These are phyloP conservation scores for Drosophila austrosaltans DNA, from an alignment of 2,888 invertebrate genomes.

Conservation along the genomic window DNA sequence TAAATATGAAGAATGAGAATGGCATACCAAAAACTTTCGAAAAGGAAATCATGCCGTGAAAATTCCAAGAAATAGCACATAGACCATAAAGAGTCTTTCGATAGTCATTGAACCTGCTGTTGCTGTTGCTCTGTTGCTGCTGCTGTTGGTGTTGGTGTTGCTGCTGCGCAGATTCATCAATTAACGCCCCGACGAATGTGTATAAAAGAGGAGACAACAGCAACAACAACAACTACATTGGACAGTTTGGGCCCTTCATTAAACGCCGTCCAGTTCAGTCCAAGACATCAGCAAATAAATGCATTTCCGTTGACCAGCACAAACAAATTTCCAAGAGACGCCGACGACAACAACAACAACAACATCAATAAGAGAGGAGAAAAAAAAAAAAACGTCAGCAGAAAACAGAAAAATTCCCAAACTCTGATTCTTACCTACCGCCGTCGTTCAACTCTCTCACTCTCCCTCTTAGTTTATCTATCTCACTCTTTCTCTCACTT, in stretches of 20 bases:
- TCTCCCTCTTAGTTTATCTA: neutral
- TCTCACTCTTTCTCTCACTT: neutral
- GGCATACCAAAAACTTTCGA: constrained; percentile 22
- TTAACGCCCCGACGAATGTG: constrained; percentile 67
- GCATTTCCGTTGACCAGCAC: constrained; percentile 76
- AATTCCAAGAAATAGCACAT: constrained; percentile 80
- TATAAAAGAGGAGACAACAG: constrained; percentile 34
- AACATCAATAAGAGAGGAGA: neutral
- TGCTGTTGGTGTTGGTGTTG: constrained; percentile 31
- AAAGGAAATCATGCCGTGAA: constrained; percentile 71
- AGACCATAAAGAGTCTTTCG: constrained; percentile 20
- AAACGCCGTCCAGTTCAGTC: constrained; percentile 69
- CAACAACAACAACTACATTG: constrained; percentile 13
- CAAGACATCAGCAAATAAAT: constrained; percentile 77
- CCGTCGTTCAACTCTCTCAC: constrained; percentile 28
- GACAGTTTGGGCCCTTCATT: constrained; percentile 66
- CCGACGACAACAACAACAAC: constrained; percentile 53
- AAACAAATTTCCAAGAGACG: constrained; percentile 81
- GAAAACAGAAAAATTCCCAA: constrained; percentile 48
- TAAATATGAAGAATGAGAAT: constrained; percentile 24
- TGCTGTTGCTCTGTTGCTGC: constrained; percentile 27
- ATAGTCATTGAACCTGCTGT: constrained; percentile 73
- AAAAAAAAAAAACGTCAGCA: constrained; percentile 24
- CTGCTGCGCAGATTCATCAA: constrained; percentile 75
- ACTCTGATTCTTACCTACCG: constrained; percentile 68